Conservation (phyloP, 2,888 invertebrate genomes). For the Heliconius cydno region DNA sequence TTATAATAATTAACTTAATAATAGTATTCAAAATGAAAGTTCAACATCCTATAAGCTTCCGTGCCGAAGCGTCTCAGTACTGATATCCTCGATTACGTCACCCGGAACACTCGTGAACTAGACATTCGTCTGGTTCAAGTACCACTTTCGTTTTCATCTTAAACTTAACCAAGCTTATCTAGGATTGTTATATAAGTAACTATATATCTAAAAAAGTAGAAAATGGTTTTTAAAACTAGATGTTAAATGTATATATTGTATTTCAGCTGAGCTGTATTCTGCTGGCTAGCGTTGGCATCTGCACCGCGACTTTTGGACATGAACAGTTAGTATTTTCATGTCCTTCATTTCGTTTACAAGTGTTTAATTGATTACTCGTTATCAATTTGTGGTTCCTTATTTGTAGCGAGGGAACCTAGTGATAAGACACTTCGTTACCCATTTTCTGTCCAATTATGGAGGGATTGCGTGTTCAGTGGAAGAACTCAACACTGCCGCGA, state of each 20-base stretch:
- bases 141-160: conserved; percentile 58
- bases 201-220: not conserved
- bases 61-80: conserved; percentile 1
- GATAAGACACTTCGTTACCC: no score
- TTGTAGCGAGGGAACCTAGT: no score
- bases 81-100: conserved; percentile 45
- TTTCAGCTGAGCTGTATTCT: conserved; percentile 79
- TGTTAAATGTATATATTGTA: conserved; percentile 54
- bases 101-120: conserved; percentile 39
- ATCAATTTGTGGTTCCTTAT: not conserved
- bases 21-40: conserved; percentile 8
- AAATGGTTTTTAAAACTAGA: not conserved
- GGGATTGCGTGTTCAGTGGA: no score
- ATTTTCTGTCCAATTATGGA: no score
- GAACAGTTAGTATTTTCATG: conserved; percentile 79
- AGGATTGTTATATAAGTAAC: conserved; percentile 26
- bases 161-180: conserved; percentile 28
- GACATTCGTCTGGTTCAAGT: conserved; percentile 42
- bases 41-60: conserved; percentile 7
- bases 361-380: conserved; percentile 16
- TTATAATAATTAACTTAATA: not conserved
- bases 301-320: conserved; percentile 79
- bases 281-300: conserved; percentile 75
- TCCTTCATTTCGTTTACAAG: conserved; percentile 50
- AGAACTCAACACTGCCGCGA: no score